Evolutionary conservation across 2,888 invertebrate genomes (phyloP).

Genomic region (Parnassius mnemosyne): DNA sequence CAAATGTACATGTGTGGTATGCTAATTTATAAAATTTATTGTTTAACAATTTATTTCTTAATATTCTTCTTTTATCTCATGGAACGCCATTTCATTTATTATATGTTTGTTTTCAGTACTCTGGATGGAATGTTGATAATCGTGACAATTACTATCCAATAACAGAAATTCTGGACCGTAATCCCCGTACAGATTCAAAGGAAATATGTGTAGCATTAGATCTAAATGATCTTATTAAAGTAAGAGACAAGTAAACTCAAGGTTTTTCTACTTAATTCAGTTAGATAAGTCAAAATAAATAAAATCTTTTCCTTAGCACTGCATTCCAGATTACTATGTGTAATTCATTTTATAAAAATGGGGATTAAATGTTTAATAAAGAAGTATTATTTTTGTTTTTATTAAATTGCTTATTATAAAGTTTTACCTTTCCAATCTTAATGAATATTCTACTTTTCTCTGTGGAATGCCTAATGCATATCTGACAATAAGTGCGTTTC

Average conservation of each 20-base stretch:
- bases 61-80: not conserved
- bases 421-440: too few species aligned
- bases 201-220: constrained; percentile 79
- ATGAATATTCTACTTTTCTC: too few species aligned
- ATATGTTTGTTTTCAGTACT: constrained; percentile 68
- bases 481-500: too few species aligned
- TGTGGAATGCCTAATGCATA: too few species aligned
- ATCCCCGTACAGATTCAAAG: constrained; percentile 75
- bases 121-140: constrained; percentile 82
- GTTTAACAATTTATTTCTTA: not conserved
- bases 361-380: constrained; percentile 73
- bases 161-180: constrained; percentile 76
- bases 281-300: constrained; percentile 72
- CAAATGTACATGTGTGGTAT: constrained; percentile 83
- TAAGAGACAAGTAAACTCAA: constrained; percentile 74
- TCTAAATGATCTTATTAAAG: constrained; percentile 78
- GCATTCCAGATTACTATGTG: constrained; percentile 76
- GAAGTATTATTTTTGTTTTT: constrained; percentile 28
- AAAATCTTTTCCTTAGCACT: constrained; percentile 65
- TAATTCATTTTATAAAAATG: constrained; percentile 72
- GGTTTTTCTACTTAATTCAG: constrained; percentile 64
- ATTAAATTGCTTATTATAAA: not conserved
- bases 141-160: constrained; percentile 81
- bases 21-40: constrained; percentile 35
- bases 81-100: not conserved